Evolutionary conservation across 2,113 vertebrate genomes (phyloP).

Genomic region (Choloepus hoffmanni): DNA sequence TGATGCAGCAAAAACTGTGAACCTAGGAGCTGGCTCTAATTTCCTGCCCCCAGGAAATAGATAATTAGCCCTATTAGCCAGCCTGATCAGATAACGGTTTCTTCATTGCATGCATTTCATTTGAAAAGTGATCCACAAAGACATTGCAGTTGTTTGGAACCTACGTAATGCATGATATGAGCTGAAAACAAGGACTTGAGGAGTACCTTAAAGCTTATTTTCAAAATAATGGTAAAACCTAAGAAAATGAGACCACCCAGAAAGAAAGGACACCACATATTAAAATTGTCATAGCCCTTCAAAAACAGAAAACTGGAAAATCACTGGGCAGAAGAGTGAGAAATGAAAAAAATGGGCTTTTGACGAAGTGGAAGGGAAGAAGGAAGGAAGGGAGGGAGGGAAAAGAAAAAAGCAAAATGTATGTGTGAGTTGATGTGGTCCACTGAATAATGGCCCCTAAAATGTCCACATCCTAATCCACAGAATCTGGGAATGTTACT

Average conservation of each 20-base stretch:
- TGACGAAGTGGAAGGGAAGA: neutral
- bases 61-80: conserved; percentile 5
- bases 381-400: too few relatives aligned
- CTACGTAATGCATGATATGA: accelerated
- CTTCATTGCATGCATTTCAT: neutral
- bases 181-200: neutral
- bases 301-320: neutral
- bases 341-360: neutral
- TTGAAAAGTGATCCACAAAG: neutral
- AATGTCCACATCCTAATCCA: neutral
- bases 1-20: neutral
- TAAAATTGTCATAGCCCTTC: neutral
- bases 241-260: neutral
- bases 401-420: neutral
- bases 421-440: neutral
- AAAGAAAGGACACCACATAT: neutral
- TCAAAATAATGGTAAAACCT: neutral
- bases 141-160: neutral
- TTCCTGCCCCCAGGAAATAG: neutral
- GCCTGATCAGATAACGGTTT: neutral
- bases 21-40: neutral
- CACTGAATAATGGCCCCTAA: too few relatives aligned
- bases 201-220: accelerated
- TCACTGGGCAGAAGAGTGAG: neutral
- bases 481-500: neutral